A percentile compares a stretch with the other conserved stretches of the same genome.
Evolutionary conservation across 2,888 invertebrate genomes (phyloP).

Genomic region (Ischnura elegans): DNA sequence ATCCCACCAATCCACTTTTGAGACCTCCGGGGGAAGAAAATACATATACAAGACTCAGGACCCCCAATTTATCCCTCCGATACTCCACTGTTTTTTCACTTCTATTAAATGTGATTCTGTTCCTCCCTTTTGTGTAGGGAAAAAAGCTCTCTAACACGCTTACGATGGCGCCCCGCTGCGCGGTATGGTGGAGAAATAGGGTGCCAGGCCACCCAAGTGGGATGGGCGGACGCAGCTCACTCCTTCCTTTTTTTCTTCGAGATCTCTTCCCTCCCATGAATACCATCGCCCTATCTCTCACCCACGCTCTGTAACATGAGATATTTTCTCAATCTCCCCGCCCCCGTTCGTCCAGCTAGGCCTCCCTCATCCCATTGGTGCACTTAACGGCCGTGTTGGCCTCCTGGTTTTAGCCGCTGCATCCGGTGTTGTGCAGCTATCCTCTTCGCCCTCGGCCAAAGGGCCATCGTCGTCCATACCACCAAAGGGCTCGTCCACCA

Average conservation of each 20-base stretch:
- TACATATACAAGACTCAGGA: neutral
- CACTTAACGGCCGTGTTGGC: neutral
- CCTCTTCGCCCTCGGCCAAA: neutral
- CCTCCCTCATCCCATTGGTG: neutral
- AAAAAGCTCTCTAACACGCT: neutral
- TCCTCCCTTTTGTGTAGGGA: neutral
- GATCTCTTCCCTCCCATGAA: neutral
- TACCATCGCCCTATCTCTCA: neutral
- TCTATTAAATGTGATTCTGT: conserved; percentile 11
- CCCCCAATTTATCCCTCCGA: conserved; percentile 33
- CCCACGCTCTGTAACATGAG: neutral
- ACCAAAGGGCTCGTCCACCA: no score
- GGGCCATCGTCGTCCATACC: no score
- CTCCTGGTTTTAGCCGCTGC: neutral
- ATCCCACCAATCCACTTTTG: neutral
- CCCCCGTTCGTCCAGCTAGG: neutral
- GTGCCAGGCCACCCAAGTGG: neutral
- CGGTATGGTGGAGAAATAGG: neutral
- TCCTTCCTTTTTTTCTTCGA: neutral
- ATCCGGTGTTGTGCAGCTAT: neutral
- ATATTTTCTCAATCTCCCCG: conserved; percentile 1
- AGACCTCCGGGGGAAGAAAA: neutral
- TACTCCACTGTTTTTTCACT: conserved; percentile 22
- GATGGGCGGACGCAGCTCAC: neutral
- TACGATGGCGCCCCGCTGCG: neutral